Conservation (phyloP, 1,140 invertebrate genomes). For the Brachionus sp. region DNA sequence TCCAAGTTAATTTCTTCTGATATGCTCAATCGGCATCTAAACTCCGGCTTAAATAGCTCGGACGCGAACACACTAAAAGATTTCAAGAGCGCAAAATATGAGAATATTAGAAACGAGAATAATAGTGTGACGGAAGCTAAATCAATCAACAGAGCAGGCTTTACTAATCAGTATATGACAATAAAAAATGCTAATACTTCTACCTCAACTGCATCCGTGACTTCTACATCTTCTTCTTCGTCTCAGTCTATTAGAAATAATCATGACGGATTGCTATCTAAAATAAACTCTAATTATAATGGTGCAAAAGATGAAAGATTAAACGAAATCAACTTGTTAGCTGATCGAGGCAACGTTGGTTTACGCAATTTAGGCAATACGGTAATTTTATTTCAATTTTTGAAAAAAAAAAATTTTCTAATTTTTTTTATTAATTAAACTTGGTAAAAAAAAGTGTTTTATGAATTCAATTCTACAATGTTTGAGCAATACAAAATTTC, state of each 20-base stretch:
- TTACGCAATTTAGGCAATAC: constrained; percentile 88
- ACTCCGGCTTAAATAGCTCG: background rate
- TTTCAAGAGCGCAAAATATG: background rate
- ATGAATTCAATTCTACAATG: constrained; percentile 96
- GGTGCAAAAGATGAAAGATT: background rate
- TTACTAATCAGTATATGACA: background rate
- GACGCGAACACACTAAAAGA: background rate
- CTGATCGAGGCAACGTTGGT: constrained; percentile 59
- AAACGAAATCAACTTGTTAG: background rate
- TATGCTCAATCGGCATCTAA: background rate
- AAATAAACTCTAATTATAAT: background rate
- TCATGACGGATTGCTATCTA: background rate
- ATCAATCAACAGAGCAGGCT: background rate
- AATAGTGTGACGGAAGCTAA: background rate
- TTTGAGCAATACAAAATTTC: constrained; percentile 76
- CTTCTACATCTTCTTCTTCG: background rate
- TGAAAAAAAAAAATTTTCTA: background rate
- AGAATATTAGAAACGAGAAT: background rate
- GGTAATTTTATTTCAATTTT: constrained; percentile 55
- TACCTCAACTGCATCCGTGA: constrained; percentile 13
- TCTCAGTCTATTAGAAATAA: background rate
- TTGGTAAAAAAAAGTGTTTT: constrained; percentile 68
- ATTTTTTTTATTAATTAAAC: background rate
- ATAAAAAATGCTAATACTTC: background rate
- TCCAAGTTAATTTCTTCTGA: background rate